Conservation (phyloP, 2,113 vertebrate genomes). For the Heterotis niloticus region DNA sequence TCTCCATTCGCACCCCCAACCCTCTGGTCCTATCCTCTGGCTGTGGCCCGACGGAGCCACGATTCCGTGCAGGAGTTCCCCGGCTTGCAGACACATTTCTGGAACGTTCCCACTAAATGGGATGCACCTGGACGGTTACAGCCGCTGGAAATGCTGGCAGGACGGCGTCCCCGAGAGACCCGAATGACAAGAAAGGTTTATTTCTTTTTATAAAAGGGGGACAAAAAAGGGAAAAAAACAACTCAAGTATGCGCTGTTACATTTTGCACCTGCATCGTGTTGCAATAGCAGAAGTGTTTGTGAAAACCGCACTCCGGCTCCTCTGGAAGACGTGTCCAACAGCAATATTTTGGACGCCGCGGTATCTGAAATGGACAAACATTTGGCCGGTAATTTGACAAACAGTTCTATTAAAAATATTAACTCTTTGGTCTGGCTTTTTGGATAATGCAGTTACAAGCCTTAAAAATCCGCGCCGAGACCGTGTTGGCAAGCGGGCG, state of each 20-base stretch:
- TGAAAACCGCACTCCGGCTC: conserved; percentile 57
- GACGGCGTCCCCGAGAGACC: conserved; percentile 27
- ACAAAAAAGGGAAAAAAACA: conserved; percentile 19
- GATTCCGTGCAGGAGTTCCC: conserved; percentile 22
- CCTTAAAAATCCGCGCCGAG: background rate
- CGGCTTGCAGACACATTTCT: conserved; percentile 13
- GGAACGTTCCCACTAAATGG: conserved; percentile 26
- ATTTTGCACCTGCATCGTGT: conserved; percentile 64
- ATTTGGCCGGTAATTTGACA: conserved; percentile 65
- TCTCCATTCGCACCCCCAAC: no score
- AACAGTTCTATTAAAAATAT: conserved; percentile 52
- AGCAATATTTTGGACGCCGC: conserved; percentile 59
- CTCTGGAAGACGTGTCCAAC: conserved; percentile 62
- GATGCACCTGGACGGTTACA: conserved; percentile 28
- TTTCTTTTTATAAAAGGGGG: conserved; percentile 43
- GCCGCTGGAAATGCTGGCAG: conserved; percentile 13
- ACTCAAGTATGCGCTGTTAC: conserved; percentile 40
- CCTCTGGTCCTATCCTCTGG: background rate
- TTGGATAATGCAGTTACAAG: background rate
- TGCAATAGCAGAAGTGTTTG: conserved; percentile 42
- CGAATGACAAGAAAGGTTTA: conserved; percentile 49
- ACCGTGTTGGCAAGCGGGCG: conserved; percentile 35
- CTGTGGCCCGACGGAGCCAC: background rate
- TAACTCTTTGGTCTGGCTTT: background rate
- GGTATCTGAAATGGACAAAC: conserved; percentile 62